Base-by-base conservation (phyloP, 1,140 invertebrate species). In the Psix sp. region DNA sequence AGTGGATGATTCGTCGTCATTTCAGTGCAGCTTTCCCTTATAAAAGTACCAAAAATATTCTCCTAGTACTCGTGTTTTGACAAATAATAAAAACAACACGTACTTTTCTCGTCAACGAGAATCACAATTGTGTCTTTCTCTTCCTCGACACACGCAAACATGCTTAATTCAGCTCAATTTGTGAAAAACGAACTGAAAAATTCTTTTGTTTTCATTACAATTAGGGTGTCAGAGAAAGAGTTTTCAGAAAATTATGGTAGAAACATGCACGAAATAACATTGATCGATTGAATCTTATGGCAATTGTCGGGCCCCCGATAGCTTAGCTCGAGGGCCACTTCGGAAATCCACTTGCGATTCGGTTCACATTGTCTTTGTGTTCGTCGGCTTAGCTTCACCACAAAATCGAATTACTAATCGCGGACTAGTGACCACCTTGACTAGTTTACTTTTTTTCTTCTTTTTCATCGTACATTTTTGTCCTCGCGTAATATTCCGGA, bases 11-110 rank as follows among this genome's bases (percentile, higher is more conserved):
- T 45, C 20, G 42, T 56, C 42, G 29, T 24, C 67, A 79, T 83
- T 67, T 52, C 77, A 63, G 59, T 52, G 76, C 76, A 79, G 78
- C 71, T 73, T 76, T 70, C 77, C 73, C 77, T 87, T 88, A 88
- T 88, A 87, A 88, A 88, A 88, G 87, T 88, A 88, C 88, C 86
- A 88, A 88, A 88, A 88, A 88, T 88, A 88, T 88, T 84, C 68
- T 85, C 84, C 84, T 87, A n/a, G 83, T 85, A 79, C 80, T 82
- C 80, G 77, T 81, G 76, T 77, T 77, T 78, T 81, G 85, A 84
- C 84, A 82, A 71, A 84, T 77, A 85, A 86, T 80, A 78, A 83
- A 83, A 85, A 82, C 74, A 67, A 78, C 80, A 80, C 26, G 17
- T 60, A 83, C n/a, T n/a, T n/a, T n/a, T n/a, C n/a, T 35, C 33